A percentile compares a stretch with the other conserved stretches of the same genome.
These are phyloP conservation scores for Cyclina sinensis DNA, from an alignment of 1,140 invertebrate species.

Conservation along the genomic window DNA sequence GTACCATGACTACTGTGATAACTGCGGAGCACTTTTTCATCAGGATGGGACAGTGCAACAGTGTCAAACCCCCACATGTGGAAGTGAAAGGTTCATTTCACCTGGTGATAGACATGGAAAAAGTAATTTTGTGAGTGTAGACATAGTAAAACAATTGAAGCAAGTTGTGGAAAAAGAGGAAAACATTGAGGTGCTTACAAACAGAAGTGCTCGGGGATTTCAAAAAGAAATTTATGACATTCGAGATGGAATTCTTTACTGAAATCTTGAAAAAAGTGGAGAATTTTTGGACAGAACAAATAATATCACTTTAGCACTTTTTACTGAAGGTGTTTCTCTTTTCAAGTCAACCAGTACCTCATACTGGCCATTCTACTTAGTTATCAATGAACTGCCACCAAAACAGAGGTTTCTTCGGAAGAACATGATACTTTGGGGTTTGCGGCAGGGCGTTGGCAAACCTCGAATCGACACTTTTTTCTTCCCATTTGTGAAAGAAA, in stretches of 20 bases:
- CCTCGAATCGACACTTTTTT: conserved; percentile 39
- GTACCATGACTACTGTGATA: conserved; percentile 1
- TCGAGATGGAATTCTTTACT: conserved; percentile 33
- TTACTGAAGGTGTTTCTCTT: conserved; percentile 36
- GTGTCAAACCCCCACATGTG: background rate
- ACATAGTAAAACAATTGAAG: background rate
- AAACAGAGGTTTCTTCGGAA: conserved; percentile 23
- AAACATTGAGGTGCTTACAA: background rate
- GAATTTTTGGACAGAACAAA: conserved; percentile 22
- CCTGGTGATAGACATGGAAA: background rate
- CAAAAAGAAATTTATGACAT: background rate
- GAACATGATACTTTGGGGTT: conserved; percentile 60
- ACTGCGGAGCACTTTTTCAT: background rate
- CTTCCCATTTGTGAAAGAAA: conserved; percentile 29
- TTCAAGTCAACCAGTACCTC: conserved; percentile 11
- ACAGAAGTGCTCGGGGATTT: too few species aligned
- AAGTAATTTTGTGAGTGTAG: conserved; percentile 41
- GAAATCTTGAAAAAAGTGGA: conserved; percentile 25
- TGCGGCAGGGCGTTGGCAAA: conserved; percentile 51
- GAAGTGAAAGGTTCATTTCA: conserved; percentile 14
- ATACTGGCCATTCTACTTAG: conserved; percentile 59
- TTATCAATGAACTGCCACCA: conserved; percentile 62
- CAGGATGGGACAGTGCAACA: background rate
- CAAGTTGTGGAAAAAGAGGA: conserved; percentile 8
- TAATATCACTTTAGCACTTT: conserved; percentile 55